Base-by-base conservation (phyloP, 2,113 vertebrate species). In the Bubo scandiacus region DNA sequence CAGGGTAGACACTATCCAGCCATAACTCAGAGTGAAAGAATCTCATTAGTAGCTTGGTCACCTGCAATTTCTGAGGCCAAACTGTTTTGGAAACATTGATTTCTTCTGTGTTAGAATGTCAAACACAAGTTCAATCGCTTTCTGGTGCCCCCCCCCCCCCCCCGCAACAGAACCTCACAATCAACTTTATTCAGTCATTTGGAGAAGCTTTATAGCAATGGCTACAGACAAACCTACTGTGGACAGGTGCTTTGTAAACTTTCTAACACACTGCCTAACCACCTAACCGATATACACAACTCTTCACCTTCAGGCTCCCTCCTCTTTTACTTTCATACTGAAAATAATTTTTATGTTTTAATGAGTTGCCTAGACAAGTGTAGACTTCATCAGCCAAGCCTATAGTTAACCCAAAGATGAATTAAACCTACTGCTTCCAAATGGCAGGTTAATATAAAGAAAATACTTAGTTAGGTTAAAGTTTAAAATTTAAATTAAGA, bases 71-170 rank as follows among this genome's bases (percentile, higher is more conserved):
- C 65, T 68, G 54, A 68, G 6, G 13, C 30, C n/a, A 59, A 59
- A 63, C 5, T 43, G 8, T 57, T 88, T 57, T 66, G 40, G 27
- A 63, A 88, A 14, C 5, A 36, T 34, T 55, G 0, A 29, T 88
- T 92, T 82, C 29, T 67, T 82, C 32, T 57, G 8, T n/a, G 4
- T 55, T 67, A 72, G 9, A 43, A 94, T 67, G 11, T 34, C 30
- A 55, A 94, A 52, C 6, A 38, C 5, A 87, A 87, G 75, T 68
- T 90, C 38, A 51, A 5, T 32, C 9, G 83, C 11, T 4, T 92
- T 58, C 15, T 47, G 29, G 7, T 70, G 16, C 40, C 4, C 1
- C 8, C 2, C 11, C 2, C 11, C 2, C 5, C 10, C 1, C 8
- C 3, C 11, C 2, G 4, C 9, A 71, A 26, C 20, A 82, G 2